phyloP scores from a whole-genome alignment of 2,888 invertebrate species.

The Diabrotica balteata region DNA sequence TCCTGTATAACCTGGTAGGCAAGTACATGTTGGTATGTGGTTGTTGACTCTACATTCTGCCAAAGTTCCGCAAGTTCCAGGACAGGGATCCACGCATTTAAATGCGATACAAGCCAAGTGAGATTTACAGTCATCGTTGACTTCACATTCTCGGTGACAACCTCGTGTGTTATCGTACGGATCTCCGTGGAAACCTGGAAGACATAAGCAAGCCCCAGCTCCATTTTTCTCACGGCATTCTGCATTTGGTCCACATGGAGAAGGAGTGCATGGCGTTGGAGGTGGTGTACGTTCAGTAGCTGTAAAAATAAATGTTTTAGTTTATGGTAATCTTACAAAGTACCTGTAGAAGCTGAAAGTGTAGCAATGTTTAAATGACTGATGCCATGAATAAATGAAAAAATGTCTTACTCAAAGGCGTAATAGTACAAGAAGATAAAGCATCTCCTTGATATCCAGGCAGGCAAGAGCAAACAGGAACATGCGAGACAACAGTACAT shows the following conservation, averaged over 20 bases:
- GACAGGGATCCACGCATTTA: slow-evolving; percentile 86
- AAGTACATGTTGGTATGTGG: slow-evolving; percentile 80
- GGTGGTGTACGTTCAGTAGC: slow-evolving; percentile 70
- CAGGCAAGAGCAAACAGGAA: slow-evolving; percentile 80
- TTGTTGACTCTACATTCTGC: slow-evolving; percentile 81
- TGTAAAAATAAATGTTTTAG: slow-evolving; percentile 51
- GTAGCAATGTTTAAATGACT: neutral
- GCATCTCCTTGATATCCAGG: slow-evolving; percentile 86
- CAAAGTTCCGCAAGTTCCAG: slow-evolving; percentile 80
- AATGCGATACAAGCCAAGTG: slow-evolving; percentile 79
- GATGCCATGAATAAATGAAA: neutral
- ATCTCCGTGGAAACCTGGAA: slow-evolving; percentile 80
- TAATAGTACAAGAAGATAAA: slow-evolving; percentile 63
- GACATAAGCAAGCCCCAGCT: slow-evolving; percentile 85
- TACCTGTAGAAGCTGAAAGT: neutral
- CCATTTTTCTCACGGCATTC: slow-evolving; percentile 83
- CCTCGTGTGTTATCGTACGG: slow-evolving; percentile 75
- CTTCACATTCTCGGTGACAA: slow-evolving; percentile 80
- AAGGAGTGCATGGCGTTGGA: slow-evolving; percentile 80
- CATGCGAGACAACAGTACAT: slow-evolving; percentile 85
- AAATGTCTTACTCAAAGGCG: slow-evolving; percentile 54
- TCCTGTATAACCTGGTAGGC: slow-evolving; percentile 77
- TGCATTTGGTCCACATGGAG: slow-evolving; percentile 86
- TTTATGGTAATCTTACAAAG: neutral
- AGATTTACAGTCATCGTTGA: slow-evolving; percentile 76